Base-by-base conservation (phyloP, 37 sponge, comb jelly and placozoan genomes). In the Bolinopsis microptera region DNA sequence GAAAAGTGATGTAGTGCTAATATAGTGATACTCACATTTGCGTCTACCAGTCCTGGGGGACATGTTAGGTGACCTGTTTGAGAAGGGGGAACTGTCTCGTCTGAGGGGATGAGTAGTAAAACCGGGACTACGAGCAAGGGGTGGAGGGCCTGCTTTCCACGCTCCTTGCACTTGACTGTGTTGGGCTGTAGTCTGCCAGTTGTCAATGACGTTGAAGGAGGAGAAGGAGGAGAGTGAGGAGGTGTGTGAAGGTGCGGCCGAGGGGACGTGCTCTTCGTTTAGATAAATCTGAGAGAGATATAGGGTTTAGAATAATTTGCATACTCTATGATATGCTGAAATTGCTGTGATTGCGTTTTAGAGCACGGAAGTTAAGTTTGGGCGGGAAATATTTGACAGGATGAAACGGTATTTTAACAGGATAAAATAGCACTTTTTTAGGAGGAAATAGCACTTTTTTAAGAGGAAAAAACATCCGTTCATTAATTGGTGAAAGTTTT, bases 141-240 rank as follows among this genome's bases (percentile, higher is more conserved):
- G 33, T 22, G 90, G 90, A 9, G 90, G 90, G 13, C 90, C 90
- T 40, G 25, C 31, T 0, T 28, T 0, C 90, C 90, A 86, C 31
- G 90, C 90, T 8, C 90, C 90, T 37, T 35, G 2, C 22, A 34
- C 61, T 36, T 40, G 61, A 72, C 26, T 28, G n/a, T n/a, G n/a
- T 3, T 5, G 38, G 13, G 26, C 9, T 18, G 90, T 25, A 2
- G 90, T 41, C 22, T 77, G 80, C 80, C 80, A 77, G 36, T 77
- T 31, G 37, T 77, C 80, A 0, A 77, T 18, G 21, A 35, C 80
- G 37, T 77, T 77, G 80, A 35, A 77, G 32, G 80, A 77, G 80
- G 80, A 35, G 80, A 77, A 31, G 34, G 80, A 77, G 21, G 80
- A 77, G 35, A 86, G 3, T 0, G 90, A 86, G 90, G 90, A 86